Evolutionary conservation across 2,113 vertebrate species (phyloP).

Genomic region (Trinectes maculatus): DNA sequence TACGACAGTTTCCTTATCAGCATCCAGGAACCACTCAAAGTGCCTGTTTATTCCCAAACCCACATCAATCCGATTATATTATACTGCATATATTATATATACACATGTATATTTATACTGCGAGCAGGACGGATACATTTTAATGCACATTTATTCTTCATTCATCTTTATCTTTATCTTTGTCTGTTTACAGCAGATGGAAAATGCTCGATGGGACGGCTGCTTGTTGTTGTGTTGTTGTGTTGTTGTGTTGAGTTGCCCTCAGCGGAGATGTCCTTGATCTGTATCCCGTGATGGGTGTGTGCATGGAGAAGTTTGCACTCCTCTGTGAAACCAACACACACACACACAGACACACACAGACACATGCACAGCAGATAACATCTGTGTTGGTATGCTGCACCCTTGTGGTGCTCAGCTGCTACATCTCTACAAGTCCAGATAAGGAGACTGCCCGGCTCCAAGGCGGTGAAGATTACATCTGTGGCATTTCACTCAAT

Average conservation of each 20-base stretch:
- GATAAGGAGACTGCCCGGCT: constrained; percentile 66
- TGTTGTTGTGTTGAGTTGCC: constrained; percentile 44
- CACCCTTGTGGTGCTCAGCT: constrained; percentile 75
- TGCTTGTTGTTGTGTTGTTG: constrained; percentile 42
- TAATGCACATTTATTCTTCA: background rate
- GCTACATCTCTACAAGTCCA: constrained; percentile 67
- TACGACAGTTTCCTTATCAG: constrained; percentile 26
- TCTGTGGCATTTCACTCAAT: constrained; percentile 67
- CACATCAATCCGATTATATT: constrained; percentile 38
- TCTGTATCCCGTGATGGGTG: constrained; percentile 56
- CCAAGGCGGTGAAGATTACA: constrained; percentile 60
- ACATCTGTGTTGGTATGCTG: constrained; percentile 79
- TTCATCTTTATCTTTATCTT: constrained; percentile 46
- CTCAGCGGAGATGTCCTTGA: constrained; percentile 60
- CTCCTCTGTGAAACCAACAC: background rate
- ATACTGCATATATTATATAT: no score
- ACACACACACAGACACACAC: constrained; percentile 2
- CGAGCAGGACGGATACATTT: constrained; percentile 29
- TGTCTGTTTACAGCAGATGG: constrained; percentile 40
- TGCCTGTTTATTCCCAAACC: constrained; percentile 19
- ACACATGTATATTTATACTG: no score
- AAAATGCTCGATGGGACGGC: constrained; percentile 34
- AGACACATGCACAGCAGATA: constrained; percentile 57
- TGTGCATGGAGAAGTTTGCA: no score
- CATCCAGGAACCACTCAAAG: constrained; percentile 20